phyloP scores from a whole-genome alignment of 2,888 invertebrate species.

The Erebia ligea region DNA sequence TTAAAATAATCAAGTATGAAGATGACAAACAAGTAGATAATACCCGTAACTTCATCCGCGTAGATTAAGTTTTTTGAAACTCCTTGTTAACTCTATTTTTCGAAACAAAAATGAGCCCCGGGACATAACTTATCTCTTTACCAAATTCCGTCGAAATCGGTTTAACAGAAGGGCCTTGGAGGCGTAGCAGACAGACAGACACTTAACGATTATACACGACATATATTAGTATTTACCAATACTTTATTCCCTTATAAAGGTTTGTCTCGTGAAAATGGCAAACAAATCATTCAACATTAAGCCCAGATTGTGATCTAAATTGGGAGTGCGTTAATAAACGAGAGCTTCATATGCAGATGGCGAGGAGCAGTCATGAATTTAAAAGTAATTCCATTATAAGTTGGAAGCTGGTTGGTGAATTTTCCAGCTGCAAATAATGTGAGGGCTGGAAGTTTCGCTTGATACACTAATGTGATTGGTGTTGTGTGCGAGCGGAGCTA shows the following conservation, averaged over 20 bases:
- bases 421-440: conserved; percentile 65
- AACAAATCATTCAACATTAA: conserved; percentile 28
- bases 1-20: no score
- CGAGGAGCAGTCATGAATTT: conserved; percentile 58
- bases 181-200: no score
- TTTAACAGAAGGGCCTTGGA: no score
- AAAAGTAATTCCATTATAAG: conserved; percentile 78
- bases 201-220: no score
- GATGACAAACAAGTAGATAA: no score
- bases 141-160: no score
- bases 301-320: conserved; percentile 44
- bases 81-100: no score
- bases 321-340: conserved; percentile 44
- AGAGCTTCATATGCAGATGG: conserved; percentile 47
- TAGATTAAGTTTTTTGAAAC: no score
- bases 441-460: conserved; percentile 58
- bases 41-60: no score
- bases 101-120: no score
- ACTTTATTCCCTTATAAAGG: neutral
- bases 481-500: conserved; percentile 49
- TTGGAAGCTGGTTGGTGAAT: conserved; percentile 63
- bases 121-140: no score
- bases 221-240: no score
- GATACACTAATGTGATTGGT: conserved; percentile 70
- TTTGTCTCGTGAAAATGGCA: conserved; percentile 8